Percentiles rank a stretch among this genome's conserved stretches.
Evolutionary conservation across 2,113 vertebrate genomes (phyloP).

Genomic region (Ifrita kowaldi): DNA sequence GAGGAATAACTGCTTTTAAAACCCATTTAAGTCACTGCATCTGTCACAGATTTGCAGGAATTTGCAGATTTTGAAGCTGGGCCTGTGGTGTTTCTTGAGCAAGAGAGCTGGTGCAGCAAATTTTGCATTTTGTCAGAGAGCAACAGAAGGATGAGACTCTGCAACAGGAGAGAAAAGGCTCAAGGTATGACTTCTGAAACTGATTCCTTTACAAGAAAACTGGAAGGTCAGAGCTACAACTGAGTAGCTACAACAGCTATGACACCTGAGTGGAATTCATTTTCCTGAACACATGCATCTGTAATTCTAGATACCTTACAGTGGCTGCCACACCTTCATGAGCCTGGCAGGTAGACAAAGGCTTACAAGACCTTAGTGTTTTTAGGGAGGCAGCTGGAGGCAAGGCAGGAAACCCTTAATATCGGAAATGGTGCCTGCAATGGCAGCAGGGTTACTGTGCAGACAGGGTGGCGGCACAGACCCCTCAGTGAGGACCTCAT

Average conservation of each 20-base stretch:
- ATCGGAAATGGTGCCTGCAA: neutral
- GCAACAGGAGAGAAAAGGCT: neutral
- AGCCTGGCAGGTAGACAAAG: neutral
- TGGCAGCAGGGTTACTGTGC: neutral
- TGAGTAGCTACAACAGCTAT: neutral
- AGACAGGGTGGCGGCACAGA: fast-evolving
- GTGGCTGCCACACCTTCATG: neutral
- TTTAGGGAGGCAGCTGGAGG: neutral
- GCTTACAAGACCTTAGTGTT: neutral
- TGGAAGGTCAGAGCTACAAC: neutral
- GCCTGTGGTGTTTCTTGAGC: neutral
- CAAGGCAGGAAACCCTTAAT: neutral
- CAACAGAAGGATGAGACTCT: neutral
- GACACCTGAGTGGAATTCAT: neutral
- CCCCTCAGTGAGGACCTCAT: neutral
- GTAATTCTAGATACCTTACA: neutral
- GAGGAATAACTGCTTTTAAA: neutral
- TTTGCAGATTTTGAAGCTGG: neutral
- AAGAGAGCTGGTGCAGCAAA: neutral
- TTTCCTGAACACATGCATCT: neutral
- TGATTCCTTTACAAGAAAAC: neutral
- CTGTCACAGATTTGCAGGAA: neutral
- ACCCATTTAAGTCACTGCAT: neutral
- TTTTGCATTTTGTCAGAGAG: neutral
- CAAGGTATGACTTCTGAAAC: neutral